Base-by-base conservation (phyloP, 2,888 invertebrate genomes). In the Coleophora deauratella region DNA sequence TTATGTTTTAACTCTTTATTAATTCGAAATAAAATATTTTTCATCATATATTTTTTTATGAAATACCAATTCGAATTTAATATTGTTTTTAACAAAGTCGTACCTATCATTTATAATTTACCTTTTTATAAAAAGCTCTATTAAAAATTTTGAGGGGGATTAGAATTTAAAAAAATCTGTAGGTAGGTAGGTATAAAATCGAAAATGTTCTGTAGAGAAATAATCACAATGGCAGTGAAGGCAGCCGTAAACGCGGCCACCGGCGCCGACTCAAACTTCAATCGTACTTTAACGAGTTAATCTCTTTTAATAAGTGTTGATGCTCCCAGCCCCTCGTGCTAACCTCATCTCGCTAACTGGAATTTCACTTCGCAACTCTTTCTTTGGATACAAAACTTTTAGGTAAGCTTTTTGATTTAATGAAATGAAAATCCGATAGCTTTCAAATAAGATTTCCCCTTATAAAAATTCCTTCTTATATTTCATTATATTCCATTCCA, bases 241-340 rank as follows among this genome's bases (percentile, higher is more conserved):
- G 69, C 59, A 50, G 44, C 43, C 50, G 60, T 58, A 58, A 62
- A 59, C 59, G 58, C 57, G 57, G 52, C 55, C 55, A 50, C 41
- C 41, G 31, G 1, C 31, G 51, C 41, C 41, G 31, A 2, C 31
- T 21, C 21, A 21, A 21, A 79, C 67, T 79, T 79, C 71, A 74
- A 78, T 79, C 72, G 72, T 67, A 79, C 70, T 81, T 78, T 73
- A 74, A 78, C 66, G 78, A 81, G 77, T 81, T 81, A 77, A 78
- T 77, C 71, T 67, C 66, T 74, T 80, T 80, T 78, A 80, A 77
- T 80, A 77, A 80, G 76, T 78, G 76, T 75, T 77, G 73, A 79
- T 77, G 73, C 67, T 71, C 64, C 50, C 50, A 64, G 59, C 59
- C 43, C 41, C 49, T 44, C 65, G 55, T 50, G 51, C 55, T 59